phyloP scores from a whole-genome alignment of 2,888 invertebrate species.

The Cyclophora albipunctata region DNA sequence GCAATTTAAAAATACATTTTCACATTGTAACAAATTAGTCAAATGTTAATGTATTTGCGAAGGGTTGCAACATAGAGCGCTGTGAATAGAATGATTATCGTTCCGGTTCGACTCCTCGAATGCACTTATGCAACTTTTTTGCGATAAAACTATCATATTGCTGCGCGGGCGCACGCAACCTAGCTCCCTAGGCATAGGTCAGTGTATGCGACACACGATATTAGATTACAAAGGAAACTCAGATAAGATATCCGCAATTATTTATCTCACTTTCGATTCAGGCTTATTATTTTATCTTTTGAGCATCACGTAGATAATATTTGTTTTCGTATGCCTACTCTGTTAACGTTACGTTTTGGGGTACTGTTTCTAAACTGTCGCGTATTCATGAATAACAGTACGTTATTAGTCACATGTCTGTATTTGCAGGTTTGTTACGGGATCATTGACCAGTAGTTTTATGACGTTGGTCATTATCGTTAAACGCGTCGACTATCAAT shows the following conservation, averaged over 20 bases:
- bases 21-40: no score
- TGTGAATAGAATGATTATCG: constrained; percentile 3
- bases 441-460: constrained; percentile 33
- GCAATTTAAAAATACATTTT: no score
- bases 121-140: constrained; percentile 48
- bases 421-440: constrained; percentile 33
- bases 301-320: no score
- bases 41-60: no score
- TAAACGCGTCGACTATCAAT: neutral
- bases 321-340: no score
- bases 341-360: no score
- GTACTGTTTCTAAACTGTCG: no score
- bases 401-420: constrained; percentile 13
- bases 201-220: constrained; percentile 45
- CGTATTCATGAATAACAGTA: neutral
- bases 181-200: constrained; percentile 59
- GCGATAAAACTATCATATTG: constrained; percentile 39
- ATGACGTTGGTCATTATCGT: constrained; percentile 17
- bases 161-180: constrained; percentile 32
- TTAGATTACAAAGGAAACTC: constrained; percentile 50
- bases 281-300: no score
- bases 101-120: constrained; percentile 19
- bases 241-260: constrained; percentile 34
- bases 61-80: no score
- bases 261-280: constrained; percentile 9